Conservation (phyloP, 2,797 vertebrate species). For the Hippoglossus hippoglossus region DNA sequence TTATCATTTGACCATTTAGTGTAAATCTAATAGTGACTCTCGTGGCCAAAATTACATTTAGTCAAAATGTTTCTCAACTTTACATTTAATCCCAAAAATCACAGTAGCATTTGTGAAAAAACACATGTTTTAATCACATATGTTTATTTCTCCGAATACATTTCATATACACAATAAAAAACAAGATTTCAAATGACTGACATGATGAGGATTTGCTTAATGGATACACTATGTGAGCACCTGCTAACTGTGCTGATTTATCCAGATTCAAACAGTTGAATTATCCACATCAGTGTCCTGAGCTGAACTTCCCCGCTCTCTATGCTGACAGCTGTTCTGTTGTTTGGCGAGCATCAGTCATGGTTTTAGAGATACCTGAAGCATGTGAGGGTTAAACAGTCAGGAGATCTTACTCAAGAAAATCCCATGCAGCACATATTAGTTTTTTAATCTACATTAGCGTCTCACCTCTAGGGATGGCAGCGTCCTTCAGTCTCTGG, state of each 20-base stretch:
- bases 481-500: no score
- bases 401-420: no score
- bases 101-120: slow-evolving; percentile 28
- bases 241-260: slow-evolving; percentile 3
- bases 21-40: not conserved
- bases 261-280: slow-evolving; percentile 29
- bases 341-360: not conserved
- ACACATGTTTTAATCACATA: slow-evolving; percentile 41
- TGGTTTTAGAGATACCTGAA: no score
- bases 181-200: not conserved
- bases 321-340: no score
- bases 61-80: not conserved
- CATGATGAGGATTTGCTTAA: slow-evolving; percentile 14
- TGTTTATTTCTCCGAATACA: slow-evolving; percentile 19
- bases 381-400: no score
- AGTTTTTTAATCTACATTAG: no score
- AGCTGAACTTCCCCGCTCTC: slow-evolving; percentile 3
- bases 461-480: no score
- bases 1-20: not conserved
- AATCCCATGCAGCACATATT: no score
- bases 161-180: slow-evolving; percentile 30
- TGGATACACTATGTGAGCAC: slow-evolving; percentile 8
- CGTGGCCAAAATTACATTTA: not conserved
- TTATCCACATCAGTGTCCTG: slow-evolving; percentile 6
- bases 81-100: slow-evolving; percentile 13